Evolutionary conservation across 2,113 vertebrate genomes (phyloP), one percentile per base, ranked within the genome.

Genomic region (Amphilophus citrinellus): DNA sequence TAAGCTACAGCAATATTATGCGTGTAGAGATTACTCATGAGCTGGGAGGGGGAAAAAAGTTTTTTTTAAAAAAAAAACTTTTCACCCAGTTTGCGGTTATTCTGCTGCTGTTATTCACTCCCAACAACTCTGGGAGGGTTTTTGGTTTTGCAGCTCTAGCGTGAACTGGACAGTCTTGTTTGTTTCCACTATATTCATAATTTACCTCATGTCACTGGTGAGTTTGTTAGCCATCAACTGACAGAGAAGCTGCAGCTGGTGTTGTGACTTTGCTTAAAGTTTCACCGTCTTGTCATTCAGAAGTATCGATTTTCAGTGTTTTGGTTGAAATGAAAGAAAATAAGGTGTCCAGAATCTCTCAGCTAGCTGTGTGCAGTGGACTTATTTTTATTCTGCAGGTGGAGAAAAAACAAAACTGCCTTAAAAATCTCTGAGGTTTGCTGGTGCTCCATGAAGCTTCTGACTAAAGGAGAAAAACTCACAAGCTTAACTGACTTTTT

Each of bases 1-100:
- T 90, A 80, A 85, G 80, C 77, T 61, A 10, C 83, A 14, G 83
- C 79, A 57, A 50, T 35, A 22, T 76, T 76, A 10, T 37, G 17
- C 50, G 60, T 27, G 63, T 4, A 30, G 32, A 37, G 18, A 71
- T 65, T 62, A 78, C 68, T 88, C 68, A 76, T 17, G 24, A 58
- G 37, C 44, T 80, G 17, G 47, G 18, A 20, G 61, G 63, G 53
- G 17, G 57, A 79, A 71, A 24, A 35, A 13, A 50, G 79, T 71
- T 58, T 71, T 14, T 6, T 63, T 7, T 44, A 0, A 76, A 59
- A 35, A 35, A 35, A 35, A 37, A 37, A 37, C 47, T 68, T 68
- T 44, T 77, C 20, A 42, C 63, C 10, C n/a, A 56, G 75, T 62
- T 44, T 53, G 42, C 42, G 47, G 18, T 78, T 82, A 39, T 65